Evolutionary conservation across 1,140 invertebrate species (phyloP).

Genomic region (Drosophila pallidifrons): DNA sequence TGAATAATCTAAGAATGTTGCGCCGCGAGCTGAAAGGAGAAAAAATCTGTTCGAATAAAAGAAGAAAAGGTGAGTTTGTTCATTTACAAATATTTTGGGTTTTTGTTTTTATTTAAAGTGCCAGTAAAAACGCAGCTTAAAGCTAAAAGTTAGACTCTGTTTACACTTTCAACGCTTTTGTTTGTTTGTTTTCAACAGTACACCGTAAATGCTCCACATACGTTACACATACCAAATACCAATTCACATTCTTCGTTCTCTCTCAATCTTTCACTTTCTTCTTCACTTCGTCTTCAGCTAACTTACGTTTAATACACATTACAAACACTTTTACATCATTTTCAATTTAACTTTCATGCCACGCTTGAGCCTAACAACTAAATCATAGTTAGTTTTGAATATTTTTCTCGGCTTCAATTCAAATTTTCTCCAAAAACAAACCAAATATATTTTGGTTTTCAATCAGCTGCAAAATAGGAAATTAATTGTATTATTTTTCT

Average conservation of each 20-base stretch:
- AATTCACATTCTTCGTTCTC: conserved; percentile 43
- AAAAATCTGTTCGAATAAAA: neutral
- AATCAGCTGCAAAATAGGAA: conserved; percentile 67
- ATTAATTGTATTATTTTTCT: conserved; percentile 33
- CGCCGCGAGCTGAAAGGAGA: neutral
- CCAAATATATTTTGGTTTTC: conserved; percentile 1
- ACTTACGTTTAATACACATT: conserved; percentile 64
- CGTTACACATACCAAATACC: conserved; percentile 40
- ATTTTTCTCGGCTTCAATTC: conserved; percentile 31
- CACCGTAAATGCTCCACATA: conserved; percentile 68
- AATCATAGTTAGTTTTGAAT: conserved; percentile 31
- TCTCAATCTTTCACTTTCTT: conserved; percentile 6
- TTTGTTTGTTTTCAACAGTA: conserved; percentile 76
- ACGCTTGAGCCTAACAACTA: conserved; percentile 68
- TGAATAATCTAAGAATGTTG: conserved; percentile 14
- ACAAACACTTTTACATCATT: conserved; percentile 57
- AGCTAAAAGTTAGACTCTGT: conserved; percentile 84
- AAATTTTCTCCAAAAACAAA: conserved; percentile 22
- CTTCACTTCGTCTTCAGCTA: conserved; percentile 8
- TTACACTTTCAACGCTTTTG: conserved; percentile 81
- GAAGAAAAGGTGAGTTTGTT: conserved; percentile 9
- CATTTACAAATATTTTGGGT: conserved; percentile 77
- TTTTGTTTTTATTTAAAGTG: conserved; percentile 77
- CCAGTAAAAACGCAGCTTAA: conserved; percentile 84
- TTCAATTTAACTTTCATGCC: conserved; percentile 13